These are phyloP conservation scores for Tadarida brasiliensis DNA, from an alignment of 2,797 vertebrate genomes.

Conservation along the genomic window DNA sequence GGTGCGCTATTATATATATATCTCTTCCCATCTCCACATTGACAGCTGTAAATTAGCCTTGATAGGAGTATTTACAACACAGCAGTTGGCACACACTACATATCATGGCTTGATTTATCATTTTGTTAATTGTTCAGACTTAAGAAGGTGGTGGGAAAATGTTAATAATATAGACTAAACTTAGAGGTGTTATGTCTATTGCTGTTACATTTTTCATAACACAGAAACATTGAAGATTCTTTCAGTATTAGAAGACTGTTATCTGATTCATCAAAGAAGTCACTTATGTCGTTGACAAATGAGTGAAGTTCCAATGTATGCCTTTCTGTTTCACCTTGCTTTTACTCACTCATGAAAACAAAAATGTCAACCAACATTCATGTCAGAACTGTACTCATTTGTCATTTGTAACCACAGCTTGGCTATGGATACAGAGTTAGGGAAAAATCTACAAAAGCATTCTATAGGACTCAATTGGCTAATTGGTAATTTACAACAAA, in stretches of 20 bases:
- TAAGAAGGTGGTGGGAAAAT: background rate
- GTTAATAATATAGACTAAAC: background rate
- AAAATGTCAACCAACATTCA: background rate
- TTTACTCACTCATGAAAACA: background rate
- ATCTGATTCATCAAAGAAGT: background rate
- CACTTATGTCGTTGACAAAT: background rate
- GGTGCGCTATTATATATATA: too few species aligned
- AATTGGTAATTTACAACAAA: background rate
- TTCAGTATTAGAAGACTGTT: background rate
- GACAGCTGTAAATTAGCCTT: background rate
- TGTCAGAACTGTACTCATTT: background rate
- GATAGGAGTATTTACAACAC: background rate
- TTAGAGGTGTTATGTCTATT: background rate
- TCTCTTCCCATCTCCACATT: background rate
- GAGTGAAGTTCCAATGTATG: background rate
- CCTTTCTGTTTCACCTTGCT: background rate
- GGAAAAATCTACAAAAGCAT: constrained; percentile 11
- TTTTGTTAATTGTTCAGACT: constrained; percentile 6
- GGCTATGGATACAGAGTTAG: background rate
- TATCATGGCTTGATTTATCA: background rate
- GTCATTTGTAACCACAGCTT: background rate
- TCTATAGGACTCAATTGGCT: background rate
- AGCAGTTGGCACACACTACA: background rate
- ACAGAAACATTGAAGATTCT: background rate
- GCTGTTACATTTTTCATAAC: constrained; percentile 13